A percentile compares a stretch with the other conserved stretches of the same genome.
Conservation (phyloP, 1,140 invertebrate genomes). For the Calliphora vicina region DNA sequence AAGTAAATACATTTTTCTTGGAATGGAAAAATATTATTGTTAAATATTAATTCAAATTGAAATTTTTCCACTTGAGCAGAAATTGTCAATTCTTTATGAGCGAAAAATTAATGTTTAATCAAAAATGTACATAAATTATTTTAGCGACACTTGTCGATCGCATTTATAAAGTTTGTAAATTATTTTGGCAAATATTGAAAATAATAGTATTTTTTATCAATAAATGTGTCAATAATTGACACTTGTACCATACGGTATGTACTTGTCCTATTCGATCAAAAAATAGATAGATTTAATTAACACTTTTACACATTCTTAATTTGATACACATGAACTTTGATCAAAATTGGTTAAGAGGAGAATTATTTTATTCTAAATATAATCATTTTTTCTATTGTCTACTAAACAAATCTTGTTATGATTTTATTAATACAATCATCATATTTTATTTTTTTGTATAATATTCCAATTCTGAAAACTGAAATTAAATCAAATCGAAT, state of each 20-base stretch:
- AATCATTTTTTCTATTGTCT: too few relatives aligned
- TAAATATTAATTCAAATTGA: background rate
- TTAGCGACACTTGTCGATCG: background rate
- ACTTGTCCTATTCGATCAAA: background rate
- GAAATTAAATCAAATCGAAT: too few relatives aligned
- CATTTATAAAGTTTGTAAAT: background rate
- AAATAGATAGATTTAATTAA: background rate
- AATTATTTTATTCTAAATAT: too few relatives aligned
- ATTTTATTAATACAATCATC: too few relatives aligned
- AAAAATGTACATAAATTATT: background rate
- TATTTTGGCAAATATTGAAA: background rate
- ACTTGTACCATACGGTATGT: background rate
- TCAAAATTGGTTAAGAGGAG: too few relatives aligned
- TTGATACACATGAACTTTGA: too few relatives aligned
- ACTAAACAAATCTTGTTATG: too few relatives aligned
- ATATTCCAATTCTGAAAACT: too few relatives aligned
- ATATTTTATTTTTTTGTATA: too few relatives aligned
- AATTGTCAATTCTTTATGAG: too few relatives aligned
- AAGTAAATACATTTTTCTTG: background rate
- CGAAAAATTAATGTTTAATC: background rate
- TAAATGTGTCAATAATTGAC: background rate
- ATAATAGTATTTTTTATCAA: background rate
- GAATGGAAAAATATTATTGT: background rate
- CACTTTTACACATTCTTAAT: background rate
- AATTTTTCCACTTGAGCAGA: background rate